Conservation (phyloP, 35 echinoderm and acorn worm species). For the Lytechinus variegatus region DNA sequence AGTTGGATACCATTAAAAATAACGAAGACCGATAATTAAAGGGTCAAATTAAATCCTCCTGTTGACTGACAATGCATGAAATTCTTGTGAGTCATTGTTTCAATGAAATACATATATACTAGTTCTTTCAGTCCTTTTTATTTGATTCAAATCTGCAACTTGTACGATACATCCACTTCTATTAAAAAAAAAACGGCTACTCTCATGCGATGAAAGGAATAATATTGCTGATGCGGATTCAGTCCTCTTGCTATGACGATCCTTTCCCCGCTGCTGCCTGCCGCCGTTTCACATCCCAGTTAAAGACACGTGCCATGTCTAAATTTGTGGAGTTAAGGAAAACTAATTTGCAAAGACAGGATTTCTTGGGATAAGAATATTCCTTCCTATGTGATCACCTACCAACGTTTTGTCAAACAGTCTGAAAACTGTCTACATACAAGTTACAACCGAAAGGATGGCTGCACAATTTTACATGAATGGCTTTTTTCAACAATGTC, state of each 20-base stretch:
- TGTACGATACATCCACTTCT: background rate
- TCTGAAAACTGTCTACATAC: no score
- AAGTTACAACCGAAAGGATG: no score
- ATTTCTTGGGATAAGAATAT: no score
- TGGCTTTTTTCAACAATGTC: no score
- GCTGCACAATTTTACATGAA: no score
- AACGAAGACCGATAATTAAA: background rate
- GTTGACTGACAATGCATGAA: background rate
- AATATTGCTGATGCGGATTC: background rate
- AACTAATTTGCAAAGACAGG: background rate
- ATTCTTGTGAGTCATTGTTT: background rate
- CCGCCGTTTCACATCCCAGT: constrained; percentile 73
- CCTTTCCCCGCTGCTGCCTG: constrained; percentile 16
- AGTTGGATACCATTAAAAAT: no score
- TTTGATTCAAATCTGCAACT: background rate
- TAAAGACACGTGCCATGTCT: constrained; percentile 83
- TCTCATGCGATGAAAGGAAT: background rate
- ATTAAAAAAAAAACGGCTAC: background rate
- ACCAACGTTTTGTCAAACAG: no score
- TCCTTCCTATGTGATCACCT: no score
- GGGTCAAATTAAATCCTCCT: background rate
- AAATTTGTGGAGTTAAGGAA: background rate
- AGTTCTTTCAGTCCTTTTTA: background rate
- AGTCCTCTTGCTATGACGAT: constrained; percentile 9
- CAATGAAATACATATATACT: background rate